phyloP scores from a whole-genome alignment of 2,797 vertebrate genomes.

The Brotula barbata region DNA sequence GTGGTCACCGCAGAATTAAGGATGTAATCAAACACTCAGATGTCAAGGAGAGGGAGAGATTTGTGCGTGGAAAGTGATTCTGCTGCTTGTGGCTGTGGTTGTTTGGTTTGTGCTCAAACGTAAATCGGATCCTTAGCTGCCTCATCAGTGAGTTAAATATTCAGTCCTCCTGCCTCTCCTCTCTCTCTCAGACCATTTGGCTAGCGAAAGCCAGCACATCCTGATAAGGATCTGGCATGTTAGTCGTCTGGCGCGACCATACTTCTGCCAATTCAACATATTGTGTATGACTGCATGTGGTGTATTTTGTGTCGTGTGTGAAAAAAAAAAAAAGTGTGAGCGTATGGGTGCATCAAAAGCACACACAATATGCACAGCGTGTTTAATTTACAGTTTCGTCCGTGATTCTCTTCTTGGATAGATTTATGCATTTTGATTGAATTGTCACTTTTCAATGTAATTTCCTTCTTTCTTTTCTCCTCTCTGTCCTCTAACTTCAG shows the following conservation, averaged over 20 bases:
- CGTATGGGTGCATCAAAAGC: constrained; percentile 15
- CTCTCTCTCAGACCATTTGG: constrained; percentile 12
- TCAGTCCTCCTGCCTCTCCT: not conserved
- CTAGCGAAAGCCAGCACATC: constrained; percentile 14
- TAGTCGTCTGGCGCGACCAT: not conserved
- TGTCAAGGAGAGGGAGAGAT: constrained; percentile 64
- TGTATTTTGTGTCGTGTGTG: not conserved
- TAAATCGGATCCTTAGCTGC: too few species aligned
- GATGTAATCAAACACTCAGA: constrained; percentile 57
- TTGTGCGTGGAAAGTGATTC: constrained; percentile 1
- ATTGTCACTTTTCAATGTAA: constrained; percentile 2
- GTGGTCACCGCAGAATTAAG: constrained; percentile 41
- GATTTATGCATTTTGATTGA: constrained; percentile 15
- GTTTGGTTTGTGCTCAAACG: constrained; percentile 37
- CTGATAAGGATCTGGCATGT: constrained; percentile 18
- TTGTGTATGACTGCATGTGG: constrained; percentile 16
- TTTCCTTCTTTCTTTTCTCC: constrained; percentile 15
- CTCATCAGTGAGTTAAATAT: too few species aligned
- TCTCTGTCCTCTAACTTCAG: constrained; percentile 34
- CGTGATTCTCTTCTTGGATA: constrained; percentile 7
- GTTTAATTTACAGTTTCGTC: constrained; percentile 17
- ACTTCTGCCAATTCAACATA: constrained; percentile 17
- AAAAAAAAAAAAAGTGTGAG: constrained; percentile 1
- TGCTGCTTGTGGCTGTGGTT: constrained; percentile 5
- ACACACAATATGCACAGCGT: not conserved